Percentiles rank a stretch among this genome's conserved stretches.
phyloP scores from a whole-genome alignment of 2,797 vertebrate species.

The Australoheros facetus region DNA sequence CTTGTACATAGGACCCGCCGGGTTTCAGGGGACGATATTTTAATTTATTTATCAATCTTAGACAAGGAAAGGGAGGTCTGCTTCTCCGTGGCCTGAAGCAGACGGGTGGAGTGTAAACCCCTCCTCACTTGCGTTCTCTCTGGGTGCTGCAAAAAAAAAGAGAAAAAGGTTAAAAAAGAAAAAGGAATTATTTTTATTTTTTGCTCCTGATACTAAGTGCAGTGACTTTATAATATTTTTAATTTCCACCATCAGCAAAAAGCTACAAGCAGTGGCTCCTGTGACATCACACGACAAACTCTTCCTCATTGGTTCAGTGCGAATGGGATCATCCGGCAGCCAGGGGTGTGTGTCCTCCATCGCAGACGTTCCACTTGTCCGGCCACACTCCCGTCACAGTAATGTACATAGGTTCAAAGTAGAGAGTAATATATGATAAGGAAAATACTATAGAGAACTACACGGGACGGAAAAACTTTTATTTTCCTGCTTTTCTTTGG shows the following conservation, averaged over 20 bases:
- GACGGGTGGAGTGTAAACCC: slow-evolving; percentile 31
- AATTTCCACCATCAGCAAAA: slow-evolving; percentile 59
- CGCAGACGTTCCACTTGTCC: slow-evolving; percentile 42
- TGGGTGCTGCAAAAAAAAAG: slow-evolving; percentile 46
- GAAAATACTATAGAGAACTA: slow-evolving; percentile 75
- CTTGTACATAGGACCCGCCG: slow-evolving; percentile 78
- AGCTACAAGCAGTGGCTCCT: slow-evolving; percentile 36
- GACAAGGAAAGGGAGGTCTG: slow-evolving; percentile 50
- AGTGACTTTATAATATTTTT: slow-evolving; percentile 66
- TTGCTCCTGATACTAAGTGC: slow-evolving; percentile 69
- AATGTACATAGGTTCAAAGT: slow-evolving; percentile 84
- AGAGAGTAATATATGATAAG: slow-evolving; percentile 86
- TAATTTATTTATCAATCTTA: slow-evolving; percentile 83
- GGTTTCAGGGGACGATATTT: slow-evolving; percentile 73
- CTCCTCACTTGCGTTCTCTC: slow-evolving; percentile 53
- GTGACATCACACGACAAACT: slow-evolving; percentile 49
- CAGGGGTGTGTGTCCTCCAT: slow-evolving; percentile 17
- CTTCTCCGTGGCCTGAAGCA: slow-evolving; percentile 50
- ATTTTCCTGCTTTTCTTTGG: slow-evolving; percentile 41
- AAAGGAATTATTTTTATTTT: slow-evolving; percentile 44
- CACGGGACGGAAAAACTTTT: slow-evolving; percentile 43
- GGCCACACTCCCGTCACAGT: slow-evolving; percentile 71
- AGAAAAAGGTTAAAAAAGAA: slow-evolving; percentile 1
- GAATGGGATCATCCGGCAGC: slow-evolving; percentile 38
- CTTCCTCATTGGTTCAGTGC: slow-evolving; percentile 47